These are phyloP conservation scores for Drosophila asahinai DNA, from an alignment of 1,140 invertebrate species.

Conservation along the genomic window DNA sequence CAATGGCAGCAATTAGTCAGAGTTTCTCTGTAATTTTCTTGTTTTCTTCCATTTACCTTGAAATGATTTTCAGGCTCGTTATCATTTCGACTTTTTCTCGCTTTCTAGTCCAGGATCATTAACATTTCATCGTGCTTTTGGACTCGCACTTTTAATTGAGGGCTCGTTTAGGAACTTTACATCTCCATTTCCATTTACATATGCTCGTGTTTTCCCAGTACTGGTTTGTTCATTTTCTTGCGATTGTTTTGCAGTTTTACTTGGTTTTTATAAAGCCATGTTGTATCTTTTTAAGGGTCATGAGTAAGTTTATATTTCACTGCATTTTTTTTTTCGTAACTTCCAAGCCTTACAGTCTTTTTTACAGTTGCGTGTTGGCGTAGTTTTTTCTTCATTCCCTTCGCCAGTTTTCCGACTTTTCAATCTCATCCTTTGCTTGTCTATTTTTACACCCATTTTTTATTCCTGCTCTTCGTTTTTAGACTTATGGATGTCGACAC, in stretches of 20 bases:
- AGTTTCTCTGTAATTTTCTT: conserved; percentile 5
- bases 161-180: conserved; percentile 1
- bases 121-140: conserved; percentile 9
- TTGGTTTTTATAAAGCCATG: not conserved
- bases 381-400: not conserved
- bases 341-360: not conserved
- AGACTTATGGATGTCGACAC: conserved; percentile 29
- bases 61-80: not conserved
- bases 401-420: not conserved
- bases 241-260: not conserved
- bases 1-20: conserved; percentile 3
- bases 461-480: conserved; percentile 3
- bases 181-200: conserved; percentile 14
- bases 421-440: not conserved
- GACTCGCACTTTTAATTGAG: conserved; percentile 30
- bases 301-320: conserved; percentile 1
- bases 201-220: not conserved
- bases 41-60: conserved; percentile 6
- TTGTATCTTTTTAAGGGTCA: conserved; percentile 14
- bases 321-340: not conserved
- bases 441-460: conserved; percentile 4
- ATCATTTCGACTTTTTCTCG: too few relatives aligned
- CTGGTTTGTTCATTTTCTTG: not conserved
- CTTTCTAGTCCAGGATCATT: not conserved
- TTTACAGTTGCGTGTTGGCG: not conserved